phyloP scores from a whole-genome alignment of 2,888 invertebrate genomes.

The Sepioteuthis lessoniana region DNA sequence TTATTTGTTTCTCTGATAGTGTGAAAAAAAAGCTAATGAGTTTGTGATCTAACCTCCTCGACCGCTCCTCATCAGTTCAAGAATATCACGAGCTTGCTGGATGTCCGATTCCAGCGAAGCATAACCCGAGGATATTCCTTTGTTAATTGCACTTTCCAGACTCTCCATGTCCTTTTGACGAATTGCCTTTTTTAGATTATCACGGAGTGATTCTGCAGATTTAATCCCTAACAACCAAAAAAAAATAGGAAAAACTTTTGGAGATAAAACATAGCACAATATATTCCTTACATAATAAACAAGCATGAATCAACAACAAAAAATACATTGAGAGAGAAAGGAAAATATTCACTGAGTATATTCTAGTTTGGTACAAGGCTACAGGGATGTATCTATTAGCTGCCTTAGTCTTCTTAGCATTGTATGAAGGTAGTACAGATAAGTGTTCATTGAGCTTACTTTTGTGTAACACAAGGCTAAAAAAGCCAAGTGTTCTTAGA shows the following conservation, averaged over 20 bases:
- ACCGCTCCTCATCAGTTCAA: constrained; percentile 37
- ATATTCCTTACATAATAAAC: background rate
- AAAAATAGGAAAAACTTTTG: background rate
- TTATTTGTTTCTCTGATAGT: background rate
- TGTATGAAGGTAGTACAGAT: too few species aligned
- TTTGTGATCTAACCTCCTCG: background rate
- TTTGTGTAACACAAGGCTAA: too few species aligned
- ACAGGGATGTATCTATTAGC: too few species aligned
- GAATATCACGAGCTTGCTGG: constrained; percentile 37
- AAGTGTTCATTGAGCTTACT: too few species aligned
- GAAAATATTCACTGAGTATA: too few species aligned
- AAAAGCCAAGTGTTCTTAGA: too few species aligned
- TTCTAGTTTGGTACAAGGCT: too few species aligned
- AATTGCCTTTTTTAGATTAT: background rate
- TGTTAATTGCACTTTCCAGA: background rate
- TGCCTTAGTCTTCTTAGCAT: too few species aligned
- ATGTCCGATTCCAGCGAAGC: constrained; percentile 19
- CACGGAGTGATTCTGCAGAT: background rate
- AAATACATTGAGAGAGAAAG: too few species aligned
- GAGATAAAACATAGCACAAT: background rate
- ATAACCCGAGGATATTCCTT: background rate
- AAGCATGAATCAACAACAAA: background rate
- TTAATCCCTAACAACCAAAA: constrained; percentile 34
- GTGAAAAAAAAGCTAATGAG: background rate
- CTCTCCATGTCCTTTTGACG: constrained; percentile 39